phyloP scores from a whole-genome alignment of 2,113 vertebrate species.

The Mormyrus lacerda region DNA sequence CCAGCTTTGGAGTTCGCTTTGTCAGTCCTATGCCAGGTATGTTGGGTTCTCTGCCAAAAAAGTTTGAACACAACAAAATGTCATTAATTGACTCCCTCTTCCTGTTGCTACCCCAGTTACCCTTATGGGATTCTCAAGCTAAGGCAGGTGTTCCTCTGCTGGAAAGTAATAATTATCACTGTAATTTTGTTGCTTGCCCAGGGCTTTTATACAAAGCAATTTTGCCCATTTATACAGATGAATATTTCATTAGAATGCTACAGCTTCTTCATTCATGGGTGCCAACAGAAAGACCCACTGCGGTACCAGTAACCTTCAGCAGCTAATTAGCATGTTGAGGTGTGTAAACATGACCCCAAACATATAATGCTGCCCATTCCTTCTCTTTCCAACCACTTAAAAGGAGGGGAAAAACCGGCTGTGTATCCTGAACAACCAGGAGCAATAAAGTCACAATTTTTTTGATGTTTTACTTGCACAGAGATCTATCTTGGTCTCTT shows the following conservation, averaged over 20 bases:
- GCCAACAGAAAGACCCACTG: background rate
- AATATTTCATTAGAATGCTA: background rate
- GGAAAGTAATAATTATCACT: background rate
- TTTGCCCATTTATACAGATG: background rate
- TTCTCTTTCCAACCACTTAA: background rate
- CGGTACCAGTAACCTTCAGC: background rate
- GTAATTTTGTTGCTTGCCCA: background rate
- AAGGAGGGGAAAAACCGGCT: background rate
- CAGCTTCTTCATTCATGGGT: background rate
- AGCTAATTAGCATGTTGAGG: background rate
- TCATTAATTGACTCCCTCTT: background rate
- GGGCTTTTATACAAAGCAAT: background rate
- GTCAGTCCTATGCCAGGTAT: background rate
- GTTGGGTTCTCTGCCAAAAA: background rate
- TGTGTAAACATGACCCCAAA: background rate
- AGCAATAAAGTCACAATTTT: background rate
- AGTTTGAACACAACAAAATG: background rate
- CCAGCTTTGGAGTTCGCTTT: background rate
- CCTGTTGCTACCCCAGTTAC: background rate
- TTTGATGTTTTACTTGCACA: conserved; percentile 1
- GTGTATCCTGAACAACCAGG: background rate
- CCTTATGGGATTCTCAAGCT: background rate
- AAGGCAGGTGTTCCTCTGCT: background rate
- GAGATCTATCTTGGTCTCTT: background rate
- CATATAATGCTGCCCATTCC: background rate